Conservation (phyloP, 1,140 invertebrate genomes). For the Drosophila sp. region DNA sequence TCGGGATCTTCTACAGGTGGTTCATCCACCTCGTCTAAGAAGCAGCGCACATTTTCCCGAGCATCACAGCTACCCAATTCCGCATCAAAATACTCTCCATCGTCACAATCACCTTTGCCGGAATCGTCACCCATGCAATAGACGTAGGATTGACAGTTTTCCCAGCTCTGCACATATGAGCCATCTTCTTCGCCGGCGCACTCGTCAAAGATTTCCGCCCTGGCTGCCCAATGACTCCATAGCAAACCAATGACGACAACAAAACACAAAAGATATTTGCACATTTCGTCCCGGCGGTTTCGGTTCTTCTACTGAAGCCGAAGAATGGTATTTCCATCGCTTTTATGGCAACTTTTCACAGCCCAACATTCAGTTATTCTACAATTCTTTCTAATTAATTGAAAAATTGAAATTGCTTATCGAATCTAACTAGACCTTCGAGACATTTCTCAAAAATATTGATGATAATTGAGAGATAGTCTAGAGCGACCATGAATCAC, state of each 20-base stretch:
- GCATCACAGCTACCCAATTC: conserved; percentile 57
- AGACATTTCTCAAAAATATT: conserved; percentile 37
- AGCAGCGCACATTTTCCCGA: conserved; percentile 64
- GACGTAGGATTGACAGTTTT: conserved; percentile 68
- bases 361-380: conserved; percentile 12
- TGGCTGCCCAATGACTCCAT: neutral
- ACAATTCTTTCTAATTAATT: conserved; percentile 72
- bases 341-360: conserved; percentile 47
- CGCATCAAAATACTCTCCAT: conserved; percentile 67
- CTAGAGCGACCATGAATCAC: conserved; percentile 46
- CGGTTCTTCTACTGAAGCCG: conserved; percentile 50
- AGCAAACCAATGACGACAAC: conserved; percentile 31
- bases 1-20: conserved; percentile 26
- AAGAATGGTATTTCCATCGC: conserved; percentile 13
- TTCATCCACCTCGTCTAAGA: conserved; percentile 67
- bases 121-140: conserved; percentile 75
- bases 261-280: conserved; percentile 37
- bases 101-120: conserved; percentile 56
- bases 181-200: conserved; percentile 48
- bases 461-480: conserved; percentile 44
- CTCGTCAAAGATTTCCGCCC: conserved; percentile 61
- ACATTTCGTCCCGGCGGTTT: conserved; percentile 44
- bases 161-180: conserved; percentile 61
- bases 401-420: conserved; percentile 44
- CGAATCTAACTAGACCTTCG: conserved; percentile 36